phyloP scores from a whole-genome alignment of 2,113 vertebrate genomes.

The Oophaga pumilio region DNA sequence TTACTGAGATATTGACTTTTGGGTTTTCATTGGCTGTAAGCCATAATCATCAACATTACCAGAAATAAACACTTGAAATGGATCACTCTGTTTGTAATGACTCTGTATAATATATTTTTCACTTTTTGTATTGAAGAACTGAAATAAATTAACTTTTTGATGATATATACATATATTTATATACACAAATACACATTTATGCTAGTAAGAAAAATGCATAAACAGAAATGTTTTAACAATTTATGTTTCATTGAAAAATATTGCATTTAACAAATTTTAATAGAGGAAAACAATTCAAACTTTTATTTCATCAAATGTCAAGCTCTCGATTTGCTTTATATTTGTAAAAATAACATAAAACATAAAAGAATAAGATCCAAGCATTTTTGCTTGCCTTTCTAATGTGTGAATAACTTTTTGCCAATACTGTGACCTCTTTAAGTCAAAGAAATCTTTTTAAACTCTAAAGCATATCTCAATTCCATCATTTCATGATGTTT shows the following conservation, averaged over 20 bases:
- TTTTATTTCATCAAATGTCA: constrained; percentile 15
- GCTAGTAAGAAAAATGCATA: too few relatives aligned
- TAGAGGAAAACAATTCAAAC: background rate
- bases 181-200: too few relatives aligned
- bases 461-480: constrained; percentile 29
- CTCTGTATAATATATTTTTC: too few relatives aligned
- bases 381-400: constrained; percentile 3
- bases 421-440: constrained; percentile 21
- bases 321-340: constrained; percentile 1
- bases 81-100: too few relatives aligned
- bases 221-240: too few relatives aligned
- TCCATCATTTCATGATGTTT: background rate
- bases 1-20: too few relatives aligned
- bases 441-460: constrained; percentile 33
- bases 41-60: too few relatives aligned
- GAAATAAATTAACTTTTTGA: too few relatives aligned
- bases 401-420: background rate
- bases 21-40: too few relatives aligned
- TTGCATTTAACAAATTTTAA: background rate
- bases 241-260: background rate
- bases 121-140: too few relatives aligned
- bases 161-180: too few relatives aligned
- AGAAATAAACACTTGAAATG: too few relatives aligned
- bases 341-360: background rate
- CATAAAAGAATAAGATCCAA: background rate